A percentile compares a stretch with the other conserved stretches of the same genome.
These are phyloP conservation scores for Acridotheres tristis DNA, from an alignment of 2,797 vertebrate genomes.

Conservation along the genomic window DNA sequence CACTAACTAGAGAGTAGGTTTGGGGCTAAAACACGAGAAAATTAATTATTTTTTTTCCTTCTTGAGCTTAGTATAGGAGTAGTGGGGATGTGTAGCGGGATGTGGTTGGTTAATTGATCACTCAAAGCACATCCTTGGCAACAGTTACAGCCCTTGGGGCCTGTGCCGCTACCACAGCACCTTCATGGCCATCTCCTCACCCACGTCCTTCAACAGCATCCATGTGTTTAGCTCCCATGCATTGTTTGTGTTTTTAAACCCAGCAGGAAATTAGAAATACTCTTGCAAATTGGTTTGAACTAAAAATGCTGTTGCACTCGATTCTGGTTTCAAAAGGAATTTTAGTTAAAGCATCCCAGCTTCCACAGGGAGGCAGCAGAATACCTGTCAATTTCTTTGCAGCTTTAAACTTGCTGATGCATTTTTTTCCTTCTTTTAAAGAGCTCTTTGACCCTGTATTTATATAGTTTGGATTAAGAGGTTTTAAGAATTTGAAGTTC, in stretches of 20 bases:
- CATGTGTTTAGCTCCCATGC: background rate
- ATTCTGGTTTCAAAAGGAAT: background rate
- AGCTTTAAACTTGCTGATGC: background rate
- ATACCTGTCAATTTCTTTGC: constrained; percentile 25
- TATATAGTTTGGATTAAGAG: constrained; percentile 9
- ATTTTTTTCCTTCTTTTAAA: background rate
- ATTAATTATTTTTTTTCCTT: background rate
- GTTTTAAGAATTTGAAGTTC: constrained; percentile 41
- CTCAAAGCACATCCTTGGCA: background rate
- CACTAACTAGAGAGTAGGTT: background rate
- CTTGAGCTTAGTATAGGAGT: background rate
- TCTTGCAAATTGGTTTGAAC: background rate
- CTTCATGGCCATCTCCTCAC: background rate
- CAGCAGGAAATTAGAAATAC: background rate
- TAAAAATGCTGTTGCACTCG: background rate
- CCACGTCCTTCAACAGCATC: background rate
- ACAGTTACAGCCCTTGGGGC: accelerated
- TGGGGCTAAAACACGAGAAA: background rate
- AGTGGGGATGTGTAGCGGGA: background rate
- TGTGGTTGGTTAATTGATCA: background rate
- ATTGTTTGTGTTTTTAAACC: background rate
- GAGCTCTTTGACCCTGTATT: background rate
- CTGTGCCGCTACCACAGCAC: background rate
- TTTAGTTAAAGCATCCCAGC: background rate
- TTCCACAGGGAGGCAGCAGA: constrained; percentile 72